A percentile compares a stretch with the other conserved stretches of the same genome.
phyloP scores from a whole-genome alignment of 1,140 invertebrate species.

The Lasioglossum albipes region DNA sequence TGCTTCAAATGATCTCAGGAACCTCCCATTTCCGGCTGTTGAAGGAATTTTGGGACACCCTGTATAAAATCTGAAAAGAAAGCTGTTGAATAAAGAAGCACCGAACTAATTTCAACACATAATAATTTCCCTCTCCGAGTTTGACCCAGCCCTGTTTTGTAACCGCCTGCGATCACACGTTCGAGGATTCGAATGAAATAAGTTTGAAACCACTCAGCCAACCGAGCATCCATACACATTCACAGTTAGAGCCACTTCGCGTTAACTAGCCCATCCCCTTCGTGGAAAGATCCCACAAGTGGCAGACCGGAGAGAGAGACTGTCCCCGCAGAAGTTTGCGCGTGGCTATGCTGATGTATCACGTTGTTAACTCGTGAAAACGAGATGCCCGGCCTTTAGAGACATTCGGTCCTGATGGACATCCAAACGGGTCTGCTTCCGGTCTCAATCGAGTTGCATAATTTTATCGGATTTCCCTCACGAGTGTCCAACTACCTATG shows the following conservation, averaged over 20 bases:
- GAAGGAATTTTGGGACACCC: too few species aligned
- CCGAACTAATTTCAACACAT: too few species aligned
- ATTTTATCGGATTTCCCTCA: background rate
- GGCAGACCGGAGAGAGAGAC: background rate
- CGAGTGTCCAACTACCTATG: background rate
- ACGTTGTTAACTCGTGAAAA: background rate
- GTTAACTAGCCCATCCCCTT: constrained; percentile 39
- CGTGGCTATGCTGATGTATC: constrained; percentile 11
- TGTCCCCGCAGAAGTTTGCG: constrained; percentile 22
- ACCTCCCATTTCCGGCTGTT: too few species aligned
- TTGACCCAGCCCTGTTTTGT: too few species aligned
- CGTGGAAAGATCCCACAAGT: constrained; percentile 18
- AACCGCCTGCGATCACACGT: constrained; percentile 22
- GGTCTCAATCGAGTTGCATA: background rate
- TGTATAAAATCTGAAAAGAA: too few species aligned
- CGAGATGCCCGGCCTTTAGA: background rate
- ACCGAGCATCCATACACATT: constrained; percentile 26
- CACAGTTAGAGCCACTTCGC: constrained; percentile 42
- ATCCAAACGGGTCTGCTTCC: background rate
- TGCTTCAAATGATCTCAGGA: too few species aligned
- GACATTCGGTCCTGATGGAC: background rate
- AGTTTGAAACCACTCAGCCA: background rate
- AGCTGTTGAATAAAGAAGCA: too few species aligned
- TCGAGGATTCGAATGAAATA: constrained; percentile 8
- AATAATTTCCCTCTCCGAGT: too few species aligned